Evolutionary conservation across 2,113 vertebrate species (phyloP).

Genomic region (Trochalopteron elliotii): DNA sequence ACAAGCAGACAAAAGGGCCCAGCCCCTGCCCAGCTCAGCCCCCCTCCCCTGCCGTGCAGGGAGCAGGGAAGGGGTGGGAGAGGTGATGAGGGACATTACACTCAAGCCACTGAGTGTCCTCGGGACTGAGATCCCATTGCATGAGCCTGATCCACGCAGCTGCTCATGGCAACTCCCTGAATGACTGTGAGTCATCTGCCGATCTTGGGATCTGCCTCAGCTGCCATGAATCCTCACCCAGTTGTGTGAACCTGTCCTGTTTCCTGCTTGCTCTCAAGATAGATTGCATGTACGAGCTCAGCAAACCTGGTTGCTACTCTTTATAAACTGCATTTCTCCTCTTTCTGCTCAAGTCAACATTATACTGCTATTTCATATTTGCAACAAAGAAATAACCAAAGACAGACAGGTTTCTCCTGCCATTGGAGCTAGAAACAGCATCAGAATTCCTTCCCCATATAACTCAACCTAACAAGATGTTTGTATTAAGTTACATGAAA

Average conservation of each 20-base stretch:
- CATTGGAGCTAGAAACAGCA: background rate
- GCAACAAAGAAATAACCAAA: background rate
- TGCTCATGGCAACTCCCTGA: background rate
- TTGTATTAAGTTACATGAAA: background rate
- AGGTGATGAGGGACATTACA: background rate
- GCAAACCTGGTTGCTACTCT: background rate
- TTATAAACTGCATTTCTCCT: background rate
- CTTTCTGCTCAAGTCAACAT: background rate
- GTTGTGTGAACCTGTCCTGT: background rate
- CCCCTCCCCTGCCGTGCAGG: background rate
- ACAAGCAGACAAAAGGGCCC: background rate
- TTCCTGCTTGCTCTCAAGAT: background rate
- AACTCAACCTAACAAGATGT: background rate
- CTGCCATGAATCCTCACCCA: too few relatives aligned
- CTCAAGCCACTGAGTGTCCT: background rate
- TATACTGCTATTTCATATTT: background rate
- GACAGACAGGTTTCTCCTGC: background rate
- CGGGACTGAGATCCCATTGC: background rate
- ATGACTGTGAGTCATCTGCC: too few relatives aligned
- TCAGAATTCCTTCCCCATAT: background rate
- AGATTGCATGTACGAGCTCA: background rate
- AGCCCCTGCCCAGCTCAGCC: background rate
- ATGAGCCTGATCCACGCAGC: background rate
- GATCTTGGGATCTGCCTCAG: background rate
- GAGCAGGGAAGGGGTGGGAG: background rate